Conservation (phyloP, 2,797 vertebrate species). For the Ciconia nigra region DNA sequence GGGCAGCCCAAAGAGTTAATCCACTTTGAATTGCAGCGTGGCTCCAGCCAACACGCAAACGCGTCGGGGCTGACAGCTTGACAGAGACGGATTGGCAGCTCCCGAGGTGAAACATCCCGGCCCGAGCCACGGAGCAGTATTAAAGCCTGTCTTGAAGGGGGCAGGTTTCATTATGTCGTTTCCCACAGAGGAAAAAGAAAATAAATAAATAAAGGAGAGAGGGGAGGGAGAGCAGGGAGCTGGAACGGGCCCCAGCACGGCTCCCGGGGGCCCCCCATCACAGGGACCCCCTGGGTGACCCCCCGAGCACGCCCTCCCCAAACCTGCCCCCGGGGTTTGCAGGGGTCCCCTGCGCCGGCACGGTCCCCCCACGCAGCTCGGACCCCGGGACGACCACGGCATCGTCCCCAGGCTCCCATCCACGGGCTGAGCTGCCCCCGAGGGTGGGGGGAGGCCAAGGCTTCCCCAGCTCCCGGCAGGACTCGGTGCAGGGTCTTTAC, state of each 20-base stretch:
- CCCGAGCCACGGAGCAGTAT: neutral
- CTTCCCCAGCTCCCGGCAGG: neutral
- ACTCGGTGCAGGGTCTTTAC: neutral
- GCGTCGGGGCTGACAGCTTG: conserved; percentile 39
- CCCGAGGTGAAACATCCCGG: conserved; percentile 50
- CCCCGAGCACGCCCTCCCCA: neutral
- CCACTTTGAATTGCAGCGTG: conserved; percentile 56
- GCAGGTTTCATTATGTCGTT: neutral
- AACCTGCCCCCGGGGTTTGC: neutral
- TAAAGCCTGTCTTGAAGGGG: neutral
- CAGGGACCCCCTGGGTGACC: too few species aligned
- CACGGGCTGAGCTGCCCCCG: fast-evolving
- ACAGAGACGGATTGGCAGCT: conserved; percentile 63
- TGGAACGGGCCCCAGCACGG: neutral
- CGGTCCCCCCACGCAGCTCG: fast-evolving
- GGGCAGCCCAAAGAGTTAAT: conserved; percentile 57
- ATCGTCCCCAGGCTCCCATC: fast-evolving
- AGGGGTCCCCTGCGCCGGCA: neutral
- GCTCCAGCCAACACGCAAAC: neutral
- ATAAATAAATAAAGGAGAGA: neutral
- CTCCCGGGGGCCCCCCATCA: neutral
- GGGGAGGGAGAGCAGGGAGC: neutral
- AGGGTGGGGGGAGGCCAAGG: fast-evolving
- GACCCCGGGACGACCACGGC: neutral
- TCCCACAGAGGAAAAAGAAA: neutral